phyloP scores from a whole-genome alignment of 2,113 vertebrate species.

The Dolichotis patagonum region DNA sequence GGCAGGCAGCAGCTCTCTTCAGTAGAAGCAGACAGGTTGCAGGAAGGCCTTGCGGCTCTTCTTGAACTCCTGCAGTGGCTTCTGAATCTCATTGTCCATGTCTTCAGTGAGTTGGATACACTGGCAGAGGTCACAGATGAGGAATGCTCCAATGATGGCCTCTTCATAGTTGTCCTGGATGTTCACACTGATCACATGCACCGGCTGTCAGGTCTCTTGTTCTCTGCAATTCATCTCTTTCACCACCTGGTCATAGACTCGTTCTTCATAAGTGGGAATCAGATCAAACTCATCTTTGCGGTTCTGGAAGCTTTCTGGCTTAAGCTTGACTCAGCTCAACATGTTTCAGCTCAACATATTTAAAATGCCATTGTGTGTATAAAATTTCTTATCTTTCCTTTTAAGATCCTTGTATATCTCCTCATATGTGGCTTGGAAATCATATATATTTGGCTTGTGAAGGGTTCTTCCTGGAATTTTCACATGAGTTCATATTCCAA shows the following conservation, averaged over 20 bases:
- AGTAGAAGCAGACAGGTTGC: constrained; percentile 98
- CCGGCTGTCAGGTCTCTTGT: constrained; percentile 86
- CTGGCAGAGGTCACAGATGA: constrained; percentile 96
- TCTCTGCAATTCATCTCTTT: constrained; percentile 93
- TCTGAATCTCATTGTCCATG: constrained; percentile 98
- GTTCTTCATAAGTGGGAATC: constrained; percentile 97
- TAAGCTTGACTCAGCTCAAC: constrained; percentile 95
- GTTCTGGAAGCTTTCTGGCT: constrained; percentile 96
- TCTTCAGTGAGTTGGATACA: constrained; percentile 96
- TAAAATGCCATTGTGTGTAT: constrained; percentile 97
- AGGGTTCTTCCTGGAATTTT: constrained; percentile 95
- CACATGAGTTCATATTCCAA: constrained; percentile 94
- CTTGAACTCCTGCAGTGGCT: constrained; percentile 97
- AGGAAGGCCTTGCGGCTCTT: constrained; percentile 95
- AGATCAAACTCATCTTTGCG: constrained; percentile 96
- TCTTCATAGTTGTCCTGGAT: constrained; percentile 94
- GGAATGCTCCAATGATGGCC: constrained; percentile 93
- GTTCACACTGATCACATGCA: constrained; percentile 94
- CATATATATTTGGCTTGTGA: constrained; percentile 97
- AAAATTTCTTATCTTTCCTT: constrained; percentile 96
- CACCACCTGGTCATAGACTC: constrained; percentile 97
- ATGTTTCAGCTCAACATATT: constrained; percentile 99
- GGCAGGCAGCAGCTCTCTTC: neutral
- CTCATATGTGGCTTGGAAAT: constrained; percentile 98
- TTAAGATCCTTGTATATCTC: constrained; percentile 98